phyloP scores from a whole-genome alignment of 2,113 vertebrate species.

The Chauna torquata region DNA sequence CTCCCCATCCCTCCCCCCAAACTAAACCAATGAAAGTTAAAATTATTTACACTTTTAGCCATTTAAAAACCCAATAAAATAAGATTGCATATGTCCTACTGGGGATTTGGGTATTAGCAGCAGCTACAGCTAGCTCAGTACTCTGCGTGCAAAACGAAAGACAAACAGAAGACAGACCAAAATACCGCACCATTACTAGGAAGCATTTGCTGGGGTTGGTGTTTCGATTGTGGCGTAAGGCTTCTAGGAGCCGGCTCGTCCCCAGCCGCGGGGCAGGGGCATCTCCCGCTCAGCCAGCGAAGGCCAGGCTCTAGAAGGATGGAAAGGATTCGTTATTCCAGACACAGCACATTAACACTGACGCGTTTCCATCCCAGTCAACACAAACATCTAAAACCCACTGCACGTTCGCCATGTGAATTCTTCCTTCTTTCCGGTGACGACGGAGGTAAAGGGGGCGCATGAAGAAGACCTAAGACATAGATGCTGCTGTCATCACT shows the following conservation, averaged over 20 bases:
- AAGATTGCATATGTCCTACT: slow-evolving; percentile 56
- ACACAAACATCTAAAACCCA: slow-evolving; percentile 53
- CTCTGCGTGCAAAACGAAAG: slow-evolving; percentile 65
- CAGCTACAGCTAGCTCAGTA: slow-evolving; percentile 67
- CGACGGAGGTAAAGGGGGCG: background rate
- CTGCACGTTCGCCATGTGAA: background rate
- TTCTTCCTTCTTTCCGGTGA: slow-evolving; percentile 61
- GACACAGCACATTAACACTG: slow-evolving; percentile 67
- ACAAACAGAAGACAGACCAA: slow-evolving; percentile 67
- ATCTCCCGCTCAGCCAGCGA: background rate
- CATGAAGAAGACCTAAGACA: slow-evolving; percentile 53
- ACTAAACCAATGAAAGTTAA: slow-evolving; percentile 45
- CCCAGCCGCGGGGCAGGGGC: background rate
- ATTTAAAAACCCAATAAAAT: slow-evolving; percentile 64
- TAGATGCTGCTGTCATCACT: slow-evolving; percentile 41
- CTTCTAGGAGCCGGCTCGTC: slow-evolving; percentile 29
- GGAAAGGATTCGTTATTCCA: slow-evolving; percentile 46
- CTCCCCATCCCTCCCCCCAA: background rate
- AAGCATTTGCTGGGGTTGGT: slow-evolving; percentile 60
- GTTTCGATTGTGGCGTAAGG: slow-evolving; percentile 21
- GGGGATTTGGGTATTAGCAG: slow-evolving; percentile 42
- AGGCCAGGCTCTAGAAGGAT: slow-evolving; percentile 58
- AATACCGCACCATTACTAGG: slow-evolving; percentile 72
- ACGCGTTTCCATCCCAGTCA: slow-evolving; percentile 31
- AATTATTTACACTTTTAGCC: slow-evolving; percentile 71